These are phyloP conservation scores for Drosophila hamatofila DNA, from an alignment of 2,888 invertebrate genomes.

Conservation along the genomic window DNA sequence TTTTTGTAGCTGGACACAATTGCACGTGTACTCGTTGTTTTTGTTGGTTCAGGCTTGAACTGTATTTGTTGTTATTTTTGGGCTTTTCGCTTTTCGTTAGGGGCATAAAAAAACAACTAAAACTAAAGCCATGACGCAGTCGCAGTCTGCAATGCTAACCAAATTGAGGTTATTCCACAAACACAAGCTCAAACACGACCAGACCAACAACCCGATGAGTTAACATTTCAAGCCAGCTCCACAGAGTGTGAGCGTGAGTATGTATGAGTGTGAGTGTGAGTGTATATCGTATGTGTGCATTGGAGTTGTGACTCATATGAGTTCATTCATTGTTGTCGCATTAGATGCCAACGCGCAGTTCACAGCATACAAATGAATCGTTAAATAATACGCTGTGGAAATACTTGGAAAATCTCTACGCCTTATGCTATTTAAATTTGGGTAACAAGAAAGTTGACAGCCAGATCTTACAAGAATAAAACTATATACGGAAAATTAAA, in stretches of 20 bases:
- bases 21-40: conserved; percentile 55
- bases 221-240: conserved; percentile 69
- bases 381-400: conserved; percentile 43
- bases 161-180: conserved; percentile 77
- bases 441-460: background rate
- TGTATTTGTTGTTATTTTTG: conserved; percentile 29
- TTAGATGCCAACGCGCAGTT: conserved; percentile 35
- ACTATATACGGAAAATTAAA: no score
- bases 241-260: conserved; percentile 15
- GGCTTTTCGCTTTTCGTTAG: conserved; percentile 42
- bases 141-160: conserved; percentile 73
- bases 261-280: conserved; percentile 14
- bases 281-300: conserved; percentile 9
- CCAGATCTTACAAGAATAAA: background rate
- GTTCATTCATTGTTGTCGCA: conserved; percentile 56
- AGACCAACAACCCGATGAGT: conserved; percentile 68
- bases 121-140: conserved; percentile 74
- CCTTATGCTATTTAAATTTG: conserved; percentile 19
- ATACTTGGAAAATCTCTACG: conserved; percentile 24
- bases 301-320: conserved; percentile 56
- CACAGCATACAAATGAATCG: conserved; percentile 44
- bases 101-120: conserved; percentile 34
- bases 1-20: conserved; percentile 43
- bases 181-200: conserved; percentile 45
- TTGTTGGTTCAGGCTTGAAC: conserved; percentile 11